These are phyloP conservation scores for Magallana ariakensis DNA, from an alignment of 1,140 invertebrate genomes.

Conservation along the genomic window DNA sequence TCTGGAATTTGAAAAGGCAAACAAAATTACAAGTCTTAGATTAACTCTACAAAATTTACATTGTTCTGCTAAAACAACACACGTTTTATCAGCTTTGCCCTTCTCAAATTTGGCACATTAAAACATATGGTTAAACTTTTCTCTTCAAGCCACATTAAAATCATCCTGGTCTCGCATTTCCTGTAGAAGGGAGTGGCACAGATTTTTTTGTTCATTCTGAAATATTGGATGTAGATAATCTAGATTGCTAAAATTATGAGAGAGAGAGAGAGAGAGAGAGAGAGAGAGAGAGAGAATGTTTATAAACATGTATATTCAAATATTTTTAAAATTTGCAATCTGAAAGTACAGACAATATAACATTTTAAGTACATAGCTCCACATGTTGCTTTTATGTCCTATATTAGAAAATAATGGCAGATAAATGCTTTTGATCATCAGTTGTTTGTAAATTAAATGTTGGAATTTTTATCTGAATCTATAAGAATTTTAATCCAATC, in stretches of 20 bases:
- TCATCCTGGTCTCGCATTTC: neutral
- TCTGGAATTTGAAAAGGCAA: neutral
- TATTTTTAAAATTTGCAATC: too few species aligned
- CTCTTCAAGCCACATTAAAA: conserved; percentile 33
- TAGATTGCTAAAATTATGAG: neutral
- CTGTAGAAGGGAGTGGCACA: neutral
- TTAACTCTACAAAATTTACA: conserved; percentile 17
- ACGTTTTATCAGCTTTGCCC: conserved; percentile 9
- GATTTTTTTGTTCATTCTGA: neutral
- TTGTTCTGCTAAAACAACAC: conserved; percentile 30
- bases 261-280: neutral
- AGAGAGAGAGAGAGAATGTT: neutral
- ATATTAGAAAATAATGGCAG: too few species aligned
- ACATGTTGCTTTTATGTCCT: too few species aligned
- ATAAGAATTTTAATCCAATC: too few species aligned
- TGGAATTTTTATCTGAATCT: too few species aligned
- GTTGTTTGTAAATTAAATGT: too few species aligned
- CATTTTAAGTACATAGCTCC: too few species aligned
- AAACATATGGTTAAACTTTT: conserved; percentile 28
- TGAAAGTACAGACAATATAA: too few species aligned
- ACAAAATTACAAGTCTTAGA: conserved; percentile 10
- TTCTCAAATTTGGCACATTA: conserved; percentile 24
- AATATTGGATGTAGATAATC: neutral
- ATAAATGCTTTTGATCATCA: too few species aligned
- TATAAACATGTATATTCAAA: too few species aligned